Evolutionary conservation across 2,113 vertebrate species (phyloP).

Genomic region (Psittacula cyanocephala): DNA sequence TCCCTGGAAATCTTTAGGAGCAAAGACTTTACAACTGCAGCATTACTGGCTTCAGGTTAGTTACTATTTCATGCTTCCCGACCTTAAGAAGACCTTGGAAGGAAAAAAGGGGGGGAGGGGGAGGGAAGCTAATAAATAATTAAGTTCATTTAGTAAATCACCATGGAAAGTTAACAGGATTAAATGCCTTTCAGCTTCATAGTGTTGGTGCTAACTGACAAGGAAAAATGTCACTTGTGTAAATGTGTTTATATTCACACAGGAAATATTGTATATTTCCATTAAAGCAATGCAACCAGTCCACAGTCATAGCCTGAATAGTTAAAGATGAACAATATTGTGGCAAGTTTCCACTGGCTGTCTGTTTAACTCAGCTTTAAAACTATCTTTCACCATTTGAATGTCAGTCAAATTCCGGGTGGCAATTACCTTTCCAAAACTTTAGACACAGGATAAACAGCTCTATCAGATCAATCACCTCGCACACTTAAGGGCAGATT

Average conservation of each 20-base stretch:
- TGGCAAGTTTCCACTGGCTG: neutral
- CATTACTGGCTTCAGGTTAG: neutral
- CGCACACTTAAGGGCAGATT: neutral
- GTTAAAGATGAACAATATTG: neutral
- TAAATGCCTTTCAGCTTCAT: neutral
- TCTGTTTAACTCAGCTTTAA: neutral
- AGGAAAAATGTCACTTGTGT: neutral
- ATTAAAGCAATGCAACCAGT: neutral
- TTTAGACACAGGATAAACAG: neutral
- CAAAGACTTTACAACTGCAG: neutral
- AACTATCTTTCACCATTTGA: neutral
- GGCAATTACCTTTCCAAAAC: neutral
- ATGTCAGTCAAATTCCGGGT: neutral
- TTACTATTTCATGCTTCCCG: neutral
- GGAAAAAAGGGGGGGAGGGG: no score
- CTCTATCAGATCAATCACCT: neutral
- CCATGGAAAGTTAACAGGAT: neutral
- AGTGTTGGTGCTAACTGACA: neutral
- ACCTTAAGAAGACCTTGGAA: neutral
- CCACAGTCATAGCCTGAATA: neutral
- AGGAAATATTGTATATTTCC: neutral
- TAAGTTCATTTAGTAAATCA: neutral
- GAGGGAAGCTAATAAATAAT: neutral
- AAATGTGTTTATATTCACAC: neutral
- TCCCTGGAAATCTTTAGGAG: neutral